These are phyloP conservation scores for Therioaphis trifolii DNA, from an alignment of 2,888 invertebrate species.

Conservation along the genomic window DNA sequence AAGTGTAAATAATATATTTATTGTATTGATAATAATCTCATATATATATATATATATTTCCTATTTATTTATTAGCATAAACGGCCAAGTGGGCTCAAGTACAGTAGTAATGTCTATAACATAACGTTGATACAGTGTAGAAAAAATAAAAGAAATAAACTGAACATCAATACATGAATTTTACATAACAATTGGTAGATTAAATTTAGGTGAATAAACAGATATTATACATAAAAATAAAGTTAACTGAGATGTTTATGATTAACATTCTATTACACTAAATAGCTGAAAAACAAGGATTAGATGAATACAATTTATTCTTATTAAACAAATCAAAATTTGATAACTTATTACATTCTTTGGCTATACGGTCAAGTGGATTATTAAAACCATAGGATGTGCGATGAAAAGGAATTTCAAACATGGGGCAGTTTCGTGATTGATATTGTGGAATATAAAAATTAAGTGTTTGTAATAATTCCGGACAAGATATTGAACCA, in stretches of 20 bases:
- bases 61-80: neutral
- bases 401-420: neutral
- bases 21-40: too few species aligned
- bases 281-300: neutral
- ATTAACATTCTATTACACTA: too few species aligned
- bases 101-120: neutral
- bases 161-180: neutral
- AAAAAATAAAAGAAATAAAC: too few species aligned
- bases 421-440: neutral
- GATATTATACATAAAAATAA: neutral
- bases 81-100: constrained; percentile 2
- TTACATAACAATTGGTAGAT: neutral
- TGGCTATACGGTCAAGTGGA: neutral
- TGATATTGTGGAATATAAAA: neutral
- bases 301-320: neutral
- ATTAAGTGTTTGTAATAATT: neutral
- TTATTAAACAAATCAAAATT: constrained; percentile 22
- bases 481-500: too few species aligned
- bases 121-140: neutral
- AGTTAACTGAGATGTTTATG: neutral
- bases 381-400: neutral
- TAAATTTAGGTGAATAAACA: too few species aligned
- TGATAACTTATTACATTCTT: neutral
- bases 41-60: too few species aligned
- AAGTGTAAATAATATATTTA: too few species aligned